Conservation (phyloP, 2,113 vertebrate species). For the Crypturellus undulatus region DNA sequence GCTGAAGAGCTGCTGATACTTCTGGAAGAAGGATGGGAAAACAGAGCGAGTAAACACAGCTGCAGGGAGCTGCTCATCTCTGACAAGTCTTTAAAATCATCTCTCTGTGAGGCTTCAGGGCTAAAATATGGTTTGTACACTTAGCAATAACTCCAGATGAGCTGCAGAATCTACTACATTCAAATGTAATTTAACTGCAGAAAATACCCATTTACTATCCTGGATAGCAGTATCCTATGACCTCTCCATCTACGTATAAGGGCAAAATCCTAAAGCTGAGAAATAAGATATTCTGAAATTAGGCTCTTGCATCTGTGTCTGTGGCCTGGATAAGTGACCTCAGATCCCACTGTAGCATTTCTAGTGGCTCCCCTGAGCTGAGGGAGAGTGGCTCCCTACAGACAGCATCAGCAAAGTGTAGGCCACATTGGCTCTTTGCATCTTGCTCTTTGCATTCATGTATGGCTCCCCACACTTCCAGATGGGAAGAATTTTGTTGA, state of each 20-base stretch:
- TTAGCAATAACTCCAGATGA: not conserved
- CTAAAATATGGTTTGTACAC: not conserved
- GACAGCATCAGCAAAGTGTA: not conserved
- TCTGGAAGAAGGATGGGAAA: not conserved
- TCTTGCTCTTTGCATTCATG: not conserved
- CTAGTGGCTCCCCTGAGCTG: not conserved
- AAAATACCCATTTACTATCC: not conserved
- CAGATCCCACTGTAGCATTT: not conserved
- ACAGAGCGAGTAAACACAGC: not conserved
- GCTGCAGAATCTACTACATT: not conserved
- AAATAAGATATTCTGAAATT: not conserved
- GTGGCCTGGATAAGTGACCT: not conserved
- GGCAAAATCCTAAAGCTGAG: not conserved
- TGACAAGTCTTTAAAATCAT: not conserved
- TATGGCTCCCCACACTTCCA: not conserved
- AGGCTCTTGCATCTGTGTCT: not conserved
- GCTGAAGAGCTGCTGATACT: not conserved
- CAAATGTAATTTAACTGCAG: constrained; percentile 22
- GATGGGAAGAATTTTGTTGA: not conserved
- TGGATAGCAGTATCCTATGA: not conserved
- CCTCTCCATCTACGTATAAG: not conserved
- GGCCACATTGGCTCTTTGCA: not conserved
- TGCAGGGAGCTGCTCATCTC: not conserved
- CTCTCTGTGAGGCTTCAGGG: not conserved
- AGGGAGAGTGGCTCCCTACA: not conserved